A percentile compares a stretch with the other conserved stretches of the same genome.
These are phyloP conservation scores for Vidua macroura DNA, from an alignment of 2,113 vertebrate species.

Conservation along the genomic window DNA sequence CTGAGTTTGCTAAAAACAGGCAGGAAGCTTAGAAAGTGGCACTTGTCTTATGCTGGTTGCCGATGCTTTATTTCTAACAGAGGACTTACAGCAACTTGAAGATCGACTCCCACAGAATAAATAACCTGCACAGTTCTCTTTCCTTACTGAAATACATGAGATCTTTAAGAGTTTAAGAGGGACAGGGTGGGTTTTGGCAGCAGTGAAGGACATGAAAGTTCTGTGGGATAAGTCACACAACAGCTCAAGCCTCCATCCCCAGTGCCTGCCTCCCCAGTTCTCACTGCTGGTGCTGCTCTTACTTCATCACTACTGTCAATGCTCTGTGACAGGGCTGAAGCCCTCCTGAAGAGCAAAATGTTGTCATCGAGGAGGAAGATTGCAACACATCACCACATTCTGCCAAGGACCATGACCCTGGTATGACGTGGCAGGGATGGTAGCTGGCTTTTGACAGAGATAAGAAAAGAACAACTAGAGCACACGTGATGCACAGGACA, in stretches of 20 bases:
- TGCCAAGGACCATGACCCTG: background rate
- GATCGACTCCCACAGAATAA: background rate
- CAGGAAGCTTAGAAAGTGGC: background rate
- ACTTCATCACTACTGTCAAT: background rate
- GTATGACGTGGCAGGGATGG: background rate
- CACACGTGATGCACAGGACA: background rate
- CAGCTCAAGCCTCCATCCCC: background rate
- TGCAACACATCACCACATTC: background rate
- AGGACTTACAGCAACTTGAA: background rate
- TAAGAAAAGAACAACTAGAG: background rate
- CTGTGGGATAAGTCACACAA: background rate
- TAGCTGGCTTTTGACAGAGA: slow-evolving; percentile 6
- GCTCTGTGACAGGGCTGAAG: background rate
- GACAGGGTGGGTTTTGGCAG: background rate
- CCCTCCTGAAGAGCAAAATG: background rate
- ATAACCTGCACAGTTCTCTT: background rate
- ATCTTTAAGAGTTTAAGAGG: background rate
- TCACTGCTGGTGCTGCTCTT: background rate
- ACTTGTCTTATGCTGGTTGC: background rate
- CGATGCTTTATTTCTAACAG: background rate
- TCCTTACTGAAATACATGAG: background rate
- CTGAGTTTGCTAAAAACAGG: background rate
- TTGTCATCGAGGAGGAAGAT: background rate
- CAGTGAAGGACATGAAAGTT: background rate
- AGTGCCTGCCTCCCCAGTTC: background rate